Evolutionary conservation across 2,888 invertebrate genomes (phyloP).

Genomic region (Eretmocerus hayati): DNA sequence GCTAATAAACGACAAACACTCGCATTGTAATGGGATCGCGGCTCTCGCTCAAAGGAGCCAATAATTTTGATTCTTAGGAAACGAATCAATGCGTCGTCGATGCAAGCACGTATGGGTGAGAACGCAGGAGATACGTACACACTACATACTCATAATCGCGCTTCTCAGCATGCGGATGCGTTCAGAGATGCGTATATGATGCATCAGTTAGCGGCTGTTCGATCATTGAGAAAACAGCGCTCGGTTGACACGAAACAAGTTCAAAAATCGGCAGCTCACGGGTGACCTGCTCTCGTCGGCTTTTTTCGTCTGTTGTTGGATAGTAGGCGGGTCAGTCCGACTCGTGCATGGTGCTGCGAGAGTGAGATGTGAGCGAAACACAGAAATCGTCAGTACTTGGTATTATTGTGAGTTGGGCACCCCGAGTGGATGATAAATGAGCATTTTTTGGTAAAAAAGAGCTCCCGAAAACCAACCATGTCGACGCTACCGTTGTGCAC

Average conservation of each 20-base stretch:
- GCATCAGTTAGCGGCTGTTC: too few relatives aligned
- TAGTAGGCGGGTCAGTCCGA: slow-evolving; percentile 44
- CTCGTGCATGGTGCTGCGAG: neutral
- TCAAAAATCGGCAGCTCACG: too few relatives aligned
- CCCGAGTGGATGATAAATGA: neutral
- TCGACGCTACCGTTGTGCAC: too few relatives aligned
- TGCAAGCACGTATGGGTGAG: neutral
- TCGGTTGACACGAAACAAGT: too few relatives aligned
- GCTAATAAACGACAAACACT: slow-evolving; percentile 7
- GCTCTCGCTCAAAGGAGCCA: slow-evolving; percentile 8
- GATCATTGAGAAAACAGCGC: too few relatives aligned
- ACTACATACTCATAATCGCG: neutral
- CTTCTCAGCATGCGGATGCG: too few relatives aligned
- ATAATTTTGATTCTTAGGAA: slow-evolving; percentile 15
- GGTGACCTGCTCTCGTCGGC: slow-evolving; percentile 30
- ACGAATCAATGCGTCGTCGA: too few relatives aligned
- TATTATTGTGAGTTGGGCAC: neutral
- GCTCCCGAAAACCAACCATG: too few relatives aligned
- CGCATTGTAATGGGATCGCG: neutral
- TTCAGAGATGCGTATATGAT: too few relatives aligned
- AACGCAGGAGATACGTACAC: neutral
- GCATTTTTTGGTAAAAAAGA: too few relatives aligned
- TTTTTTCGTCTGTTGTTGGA: slow-evolving; percentile 38
- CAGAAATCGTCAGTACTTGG: neutral
- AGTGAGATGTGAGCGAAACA: neutral